phyloP scores from a whole-genome alignment of 92 coral and sea anemone species.

The Epizoanthus illoricatus region DNA sequence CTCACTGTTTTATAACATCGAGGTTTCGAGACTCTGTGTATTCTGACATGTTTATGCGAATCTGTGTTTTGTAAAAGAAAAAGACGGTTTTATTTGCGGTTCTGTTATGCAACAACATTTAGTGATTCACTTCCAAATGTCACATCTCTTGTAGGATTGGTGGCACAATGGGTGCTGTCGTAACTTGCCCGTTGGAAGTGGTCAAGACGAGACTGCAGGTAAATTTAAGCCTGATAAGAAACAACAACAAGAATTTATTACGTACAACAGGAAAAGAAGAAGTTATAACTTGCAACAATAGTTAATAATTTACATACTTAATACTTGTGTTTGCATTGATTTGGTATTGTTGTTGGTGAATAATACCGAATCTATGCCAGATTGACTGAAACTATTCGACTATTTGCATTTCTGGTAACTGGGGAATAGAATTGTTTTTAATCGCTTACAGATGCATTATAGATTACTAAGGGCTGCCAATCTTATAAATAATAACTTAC shows the following conservation, averaged over 20 bases:
- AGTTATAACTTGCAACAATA: too few species aligned
- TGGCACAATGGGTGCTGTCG: conserved; percentile 89
- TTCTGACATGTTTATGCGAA: background rate
- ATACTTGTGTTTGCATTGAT: too few species aligned
- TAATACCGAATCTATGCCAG: background rate
- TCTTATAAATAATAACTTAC: too few species aligned
- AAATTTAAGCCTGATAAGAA: background rate
- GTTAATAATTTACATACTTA: too few species aligned
- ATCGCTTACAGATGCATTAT: background rate
- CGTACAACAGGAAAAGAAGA: too few species aligned
- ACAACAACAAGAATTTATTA: too few species aligned
- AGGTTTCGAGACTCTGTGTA: background rate
- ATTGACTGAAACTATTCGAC: background rate
- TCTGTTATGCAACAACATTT: background rate
- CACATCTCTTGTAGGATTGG: conserved; percentile 65
- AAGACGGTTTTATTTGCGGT: background rate
- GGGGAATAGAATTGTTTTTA: background rate
- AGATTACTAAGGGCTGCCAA: background rate
- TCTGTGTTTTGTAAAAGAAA: too few species aligned
- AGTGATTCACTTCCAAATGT: too few species aligned
- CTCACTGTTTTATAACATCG: background rate
- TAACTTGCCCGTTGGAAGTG: conserved; percentile 95
- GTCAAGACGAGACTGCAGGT: conserved; percentile 96
- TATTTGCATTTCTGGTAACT: conserved; percentile 8
- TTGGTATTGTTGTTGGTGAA: too few species aligned